These are phyloP conservation scores for Sebastes wilsoni DNA, from an alignment of 2,797 vertebrate species.

Conservation along the genomic window DNA sequence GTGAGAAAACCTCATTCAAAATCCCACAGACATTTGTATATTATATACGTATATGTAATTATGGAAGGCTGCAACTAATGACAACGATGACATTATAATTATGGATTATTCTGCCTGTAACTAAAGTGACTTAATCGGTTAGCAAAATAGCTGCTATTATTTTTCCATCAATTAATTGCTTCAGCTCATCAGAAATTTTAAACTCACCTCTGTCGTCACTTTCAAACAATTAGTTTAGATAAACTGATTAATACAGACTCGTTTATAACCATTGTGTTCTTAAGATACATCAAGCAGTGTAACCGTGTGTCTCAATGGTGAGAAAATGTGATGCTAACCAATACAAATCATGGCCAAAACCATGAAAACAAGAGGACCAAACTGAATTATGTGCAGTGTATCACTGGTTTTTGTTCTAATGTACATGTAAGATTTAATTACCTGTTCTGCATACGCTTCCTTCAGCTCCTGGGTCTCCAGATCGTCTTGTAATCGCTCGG, in stretches of 20 bases:
- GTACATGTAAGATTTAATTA: not conserved
- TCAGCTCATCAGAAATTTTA: too few species aligned
- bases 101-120: not conserved
- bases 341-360: not conserved
- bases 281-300: not conserved
- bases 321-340: not conserved
- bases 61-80: not conserved
- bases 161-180: not conserved
- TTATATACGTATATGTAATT: too few species aligned
- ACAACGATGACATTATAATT: not conserved
- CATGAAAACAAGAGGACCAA: not conserved
- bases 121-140: not conserved
- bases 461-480: slow-evolving; percentile 87
- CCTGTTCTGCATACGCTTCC: slow-evolving; percentile 87
- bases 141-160: not conserved
- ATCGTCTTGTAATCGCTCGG: slow-evolving; percentile 87
- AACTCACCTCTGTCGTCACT: not conserved
- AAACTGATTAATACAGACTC: not conserved
- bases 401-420: not conserved
- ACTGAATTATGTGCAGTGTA: not conserved
- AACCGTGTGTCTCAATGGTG: not conserved
- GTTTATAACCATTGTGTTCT: not conserved
- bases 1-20: too few species aligned
- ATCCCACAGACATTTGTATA: too few species aligned
- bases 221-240: not conserved